Percentiles rank a stretch among this genome's conserved stretches.
Evolutionary conservation across 2,888 invertebrate species (phyloP).

Genomic region (Didymodactylos carnosus): DNA sequence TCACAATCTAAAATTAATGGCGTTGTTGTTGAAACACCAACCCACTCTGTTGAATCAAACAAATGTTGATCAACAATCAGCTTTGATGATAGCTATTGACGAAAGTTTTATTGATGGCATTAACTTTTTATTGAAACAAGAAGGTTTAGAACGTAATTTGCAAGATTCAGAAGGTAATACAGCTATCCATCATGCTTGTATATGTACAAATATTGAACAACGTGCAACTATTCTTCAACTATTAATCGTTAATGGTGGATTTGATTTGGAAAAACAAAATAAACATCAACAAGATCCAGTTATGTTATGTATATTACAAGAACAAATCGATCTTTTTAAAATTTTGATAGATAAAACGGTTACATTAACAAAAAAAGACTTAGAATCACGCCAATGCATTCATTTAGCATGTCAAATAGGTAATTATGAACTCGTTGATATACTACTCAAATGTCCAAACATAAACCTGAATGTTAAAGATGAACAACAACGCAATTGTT

Average conservation of each 20-base stretch:
- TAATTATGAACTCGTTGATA: background rate
- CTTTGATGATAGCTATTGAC: background rate
- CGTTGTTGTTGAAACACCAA: background rate
- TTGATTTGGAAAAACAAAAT: background rate
- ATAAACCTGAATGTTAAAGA: background rate
- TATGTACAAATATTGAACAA: background rate
- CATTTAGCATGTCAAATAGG: background rate
- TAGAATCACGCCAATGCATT: background rate
- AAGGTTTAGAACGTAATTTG: background rate
- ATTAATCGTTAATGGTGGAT: background rate
- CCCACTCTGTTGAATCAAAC: background rate
- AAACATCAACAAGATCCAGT: background rate
- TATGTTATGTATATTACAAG: background rate
- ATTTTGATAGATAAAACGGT: background rate
- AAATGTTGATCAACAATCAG: background rate
- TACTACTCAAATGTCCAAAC: background rate
- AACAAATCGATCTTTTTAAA: background rate
- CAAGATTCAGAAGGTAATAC: background rate
- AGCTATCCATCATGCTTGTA: background rate
- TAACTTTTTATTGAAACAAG: background rate
- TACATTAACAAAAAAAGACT: background rate
- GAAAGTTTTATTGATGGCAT: background rate
- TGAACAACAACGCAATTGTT: background rate
- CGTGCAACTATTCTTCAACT: background rate
- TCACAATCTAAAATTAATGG: background rate